Conservation (phyloP, 1,140 invertebrate genomes). For the Bombus superbus region DNA sequence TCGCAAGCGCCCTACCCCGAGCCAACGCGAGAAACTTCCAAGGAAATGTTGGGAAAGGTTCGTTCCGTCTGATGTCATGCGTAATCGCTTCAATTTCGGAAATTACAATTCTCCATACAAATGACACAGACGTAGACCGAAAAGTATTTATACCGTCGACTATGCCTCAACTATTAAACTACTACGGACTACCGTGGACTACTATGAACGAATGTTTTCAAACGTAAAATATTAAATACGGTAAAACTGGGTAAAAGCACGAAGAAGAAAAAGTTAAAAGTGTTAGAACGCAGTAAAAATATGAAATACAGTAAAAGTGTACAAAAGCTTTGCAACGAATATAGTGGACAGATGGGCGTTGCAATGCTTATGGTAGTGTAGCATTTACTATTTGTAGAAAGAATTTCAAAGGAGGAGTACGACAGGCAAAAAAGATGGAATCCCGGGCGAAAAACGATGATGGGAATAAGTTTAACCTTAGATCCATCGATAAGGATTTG, state of each 20-base stretch:
- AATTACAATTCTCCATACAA: background rate
- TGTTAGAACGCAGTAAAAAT: too few species aligned
- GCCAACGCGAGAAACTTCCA: constrained; percentile 26
- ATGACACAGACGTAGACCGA: background rate
- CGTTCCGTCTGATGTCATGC: constrained; percentile 11
- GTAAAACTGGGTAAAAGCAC: too few species aligned
- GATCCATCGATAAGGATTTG: constrained; percentile 21
- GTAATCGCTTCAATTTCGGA: constrained; percentile 12
- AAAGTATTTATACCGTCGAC: background rate
- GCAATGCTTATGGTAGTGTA: background rate
- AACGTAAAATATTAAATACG: too few species aligned
- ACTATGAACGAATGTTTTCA: too few species aligned
- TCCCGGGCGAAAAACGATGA: background rate
- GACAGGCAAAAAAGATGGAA: background rate
- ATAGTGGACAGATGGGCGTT: background rate
- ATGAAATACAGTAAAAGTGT: too few species aligned
- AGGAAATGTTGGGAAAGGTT: constrained; percentile 50
- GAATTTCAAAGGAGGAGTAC: background rate
- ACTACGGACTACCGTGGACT: too few species aligned
- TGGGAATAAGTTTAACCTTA: background rate
- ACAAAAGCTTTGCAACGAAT: too few species aligned
- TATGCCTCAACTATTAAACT: too few species aligned
- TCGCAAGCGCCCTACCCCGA: background rate
- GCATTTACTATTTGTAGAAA: background rate
- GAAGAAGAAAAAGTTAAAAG: too few species aligned